phyloP scores from a whole-genome alignment of 2,888 invertebrate genomes.

The Hoplodrina blanda region DNA sequence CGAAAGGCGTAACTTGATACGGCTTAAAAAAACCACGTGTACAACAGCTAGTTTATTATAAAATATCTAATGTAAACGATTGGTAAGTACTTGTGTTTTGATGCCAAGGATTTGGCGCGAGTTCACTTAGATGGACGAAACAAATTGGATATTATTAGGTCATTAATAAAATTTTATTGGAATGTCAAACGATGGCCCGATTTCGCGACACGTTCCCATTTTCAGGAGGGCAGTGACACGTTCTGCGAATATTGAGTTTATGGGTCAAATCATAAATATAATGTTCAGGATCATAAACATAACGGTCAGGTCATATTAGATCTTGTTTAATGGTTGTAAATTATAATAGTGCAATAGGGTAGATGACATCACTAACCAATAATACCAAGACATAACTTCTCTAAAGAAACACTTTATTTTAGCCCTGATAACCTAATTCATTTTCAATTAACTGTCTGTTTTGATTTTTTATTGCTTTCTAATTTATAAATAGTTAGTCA shows the following conservation, averaged over 20 bases:
- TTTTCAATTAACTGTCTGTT: too few species aligned
- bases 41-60: too few species aligned
- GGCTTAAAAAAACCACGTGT: too few species aligned
- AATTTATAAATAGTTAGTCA: too few species aligned
- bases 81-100: background rate
- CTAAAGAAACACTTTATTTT: too few species aligned
- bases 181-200: constrained; percentile 21
- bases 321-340: constrained; percentile 30
- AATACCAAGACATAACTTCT: too few species aligned
- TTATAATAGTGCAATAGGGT: constrained; percentile 7
- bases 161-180: constrained; percentile 47
- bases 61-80: constrained; percentile 15
- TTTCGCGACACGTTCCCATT: constrained; percentile 38
- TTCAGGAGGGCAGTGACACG: constrained; percentile 22
- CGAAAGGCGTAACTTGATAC: too few species aligned
- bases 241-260: constrained; percentile 34
- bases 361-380: too few species aligned
- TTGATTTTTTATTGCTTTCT: too few species aligned
- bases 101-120: constrained; percentile 45
- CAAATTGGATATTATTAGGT: constrained; percentile 46
- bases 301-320: constrained; percentile 6
- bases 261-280: background rate
- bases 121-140: constrained; percentile 15
- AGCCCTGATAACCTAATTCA: too few species aligned
- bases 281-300: too few species aligned